Evolutionary conservation across 2,797 vertebrate species (phyloP).

Genomic region (Peromyscus nudipes): DNA sequence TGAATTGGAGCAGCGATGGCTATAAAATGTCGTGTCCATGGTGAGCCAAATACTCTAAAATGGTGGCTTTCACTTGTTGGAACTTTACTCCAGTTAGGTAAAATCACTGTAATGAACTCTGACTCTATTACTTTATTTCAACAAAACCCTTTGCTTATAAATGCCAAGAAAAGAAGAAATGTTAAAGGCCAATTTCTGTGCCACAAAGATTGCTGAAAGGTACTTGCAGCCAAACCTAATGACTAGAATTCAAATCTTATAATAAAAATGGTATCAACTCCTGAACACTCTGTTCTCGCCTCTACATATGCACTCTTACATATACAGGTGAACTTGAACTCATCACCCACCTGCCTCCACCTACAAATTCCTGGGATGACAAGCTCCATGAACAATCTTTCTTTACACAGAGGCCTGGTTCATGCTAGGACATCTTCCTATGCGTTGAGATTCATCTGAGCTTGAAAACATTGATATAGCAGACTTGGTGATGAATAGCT

Average conservation of each 20-base stretch:
- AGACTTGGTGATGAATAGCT: no score
- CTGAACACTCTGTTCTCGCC: not conserved
- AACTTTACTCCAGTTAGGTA: not conserved
- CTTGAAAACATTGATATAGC: no score
- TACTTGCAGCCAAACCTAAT: not conserved
- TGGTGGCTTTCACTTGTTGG: no score
- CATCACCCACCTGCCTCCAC: not conserved
- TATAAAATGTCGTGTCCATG: not conserved
- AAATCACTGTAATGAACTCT: not conserved
- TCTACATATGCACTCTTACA: not conserved
- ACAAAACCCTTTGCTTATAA: not conserved
- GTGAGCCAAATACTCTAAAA: not conserved
- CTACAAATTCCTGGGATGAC: not conserved
- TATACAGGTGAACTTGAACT: not conserved
- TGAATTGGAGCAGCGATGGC: not conserved
- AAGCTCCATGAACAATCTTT: not conserved
- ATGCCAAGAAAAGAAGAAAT: not conserved
- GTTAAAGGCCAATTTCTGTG: not conserved
- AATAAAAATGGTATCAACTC: not conserved
- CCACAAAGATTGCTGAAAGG: not conserved
- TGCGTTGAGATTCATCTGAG: no score
- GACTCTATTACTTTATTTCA: not conserved
- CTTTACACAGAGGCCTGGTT: not conserved
- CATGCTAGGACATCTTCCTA: no score
- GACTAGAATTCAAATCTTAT: not conserved